Percentiles rank a stretch among this genome's conserved stretches.
These are phyloP conservation scores for Sympetrum striolatum DNA, from an alignment of 2,888 invertebrate genomes.

Conservation along the genomic window DNA sequence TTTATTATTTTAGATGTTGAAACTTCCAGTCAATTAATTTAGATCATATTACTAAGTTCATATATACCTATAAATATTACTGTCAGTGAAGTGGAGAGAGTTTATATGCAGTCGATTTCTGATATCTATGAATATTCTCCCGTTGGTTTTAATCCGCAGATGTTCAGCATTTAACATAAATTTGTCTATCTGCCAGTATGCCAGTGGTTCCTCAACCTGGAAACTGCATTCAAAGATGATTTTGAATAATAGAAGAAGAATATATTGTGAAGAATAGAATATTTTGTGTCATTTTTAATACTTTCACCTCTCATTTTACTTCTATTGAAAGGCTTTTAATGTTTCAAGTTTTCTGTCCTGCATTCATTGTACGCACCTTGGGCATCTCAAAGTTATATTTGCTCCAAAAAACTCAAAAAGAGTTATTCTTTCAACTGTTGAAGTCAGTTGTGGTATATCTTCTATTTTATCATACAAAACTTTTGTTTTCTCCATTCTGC, in stretches of 20 bases:
- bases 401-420: constrained; percentile 58
- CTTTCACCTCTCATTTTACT: too few species aligned
- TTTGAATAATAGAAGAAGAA: too few species aligned
- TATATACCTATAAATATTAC: constrained; percentile 67
- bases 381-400: constrained; percentile 60
- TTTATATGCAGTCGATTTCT: constrained; percentile 67
- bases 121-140: constrained; percentile 66
- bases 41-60: constrained; percentile 1
- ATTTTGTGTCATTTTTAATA: too few species aligned
- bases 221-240: constrained; percentile 59
- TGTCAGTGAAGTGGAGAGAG: constrained; percentile 63
- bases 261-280: too few species aligned
- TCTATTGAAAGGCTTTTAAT: neutral
- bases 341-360: neutral
- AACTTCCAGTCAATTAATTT: neutral
- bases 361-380: constrained; percentile 58
- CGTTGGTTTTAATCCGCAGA: constrained; percentile 62
- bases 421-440: constrained; percentile 58
- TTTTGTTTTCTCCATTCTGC: neutral
- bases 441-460: constrained; percentile 60
- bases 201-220: constrained; percentile 63
- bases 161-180: constrained; percentile 62
- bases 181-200: constrained; percentile 66
- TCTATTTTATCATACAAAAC: constrained; percentile 56
- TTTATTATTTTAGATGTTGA: too few species aligned